Evolutionary conservation across 2,888 invertebrate genomes (phyloP).

Genomic region (Calameuta filiformis): DNA sequence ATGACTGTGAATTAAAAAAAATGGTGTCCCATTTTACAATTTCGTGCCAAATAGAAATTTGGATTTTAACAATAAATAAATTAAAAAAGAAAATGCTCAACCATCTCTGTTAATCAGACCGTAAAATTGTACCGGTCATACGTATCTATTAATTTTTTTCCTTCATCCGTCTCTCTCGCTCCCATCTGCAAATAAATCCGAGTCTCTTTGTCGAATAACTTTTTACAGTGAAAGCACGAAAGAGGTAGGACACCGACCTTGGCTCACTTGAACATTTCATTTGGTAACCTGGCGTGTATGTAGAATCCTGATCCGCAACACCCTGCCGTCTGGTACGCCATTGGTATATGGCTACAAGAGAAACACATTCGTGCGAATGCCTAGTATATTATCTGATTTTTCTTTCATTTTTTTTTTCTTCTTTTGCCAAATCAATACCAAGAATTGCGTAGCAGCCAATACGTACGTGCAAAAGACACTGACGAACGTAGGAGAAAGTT

Average conservation of each 20-base stretch:
- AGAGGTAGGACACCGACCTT: slow-evolving; percentile 25
- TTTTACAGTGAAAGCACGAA: slow-evolving; percentile 24
- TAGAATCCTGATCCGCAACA: slow-evolving; percentile 18
- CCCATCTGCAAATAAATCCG: not conserved
- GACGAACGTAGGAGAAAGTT: not conserved
- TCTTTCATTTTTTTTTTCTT: not conserved
- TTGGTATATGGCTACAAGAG: not conserved
- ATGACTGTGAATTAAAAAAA: not conserved
- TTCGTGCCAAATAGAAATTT: not conserved
- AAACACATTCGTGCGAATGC: not conserved
- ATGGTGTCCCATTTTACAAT: not conserved
- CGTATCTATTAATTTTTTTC: not conserved
- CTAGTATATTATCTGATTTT: not conserved
- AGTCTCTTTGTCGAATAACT: not conserved
- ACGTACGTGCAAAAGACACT: not conserved
- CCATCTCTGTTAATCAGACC: not conserved
- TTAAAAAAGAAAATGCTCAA: not conserved
- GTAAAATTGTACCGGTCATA: not conserved
- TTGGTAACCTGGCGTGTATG: slow-evolving; percentile 30
- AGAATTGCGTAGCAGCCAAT: not conserved
- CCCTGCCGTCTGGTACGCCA: slow-evolving; percentile 17
- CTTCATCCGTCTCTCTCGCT: not conserved
- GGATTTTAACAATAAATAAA: not conserved
- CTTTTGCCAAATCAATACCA: not conserved
- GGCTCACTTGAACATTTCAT: slow-evolving; percentile 38